Evolutionary conservation across 2,797 vertebrate species (phyloP).

Genomic region (Crocidura indochinensis): DNA sequence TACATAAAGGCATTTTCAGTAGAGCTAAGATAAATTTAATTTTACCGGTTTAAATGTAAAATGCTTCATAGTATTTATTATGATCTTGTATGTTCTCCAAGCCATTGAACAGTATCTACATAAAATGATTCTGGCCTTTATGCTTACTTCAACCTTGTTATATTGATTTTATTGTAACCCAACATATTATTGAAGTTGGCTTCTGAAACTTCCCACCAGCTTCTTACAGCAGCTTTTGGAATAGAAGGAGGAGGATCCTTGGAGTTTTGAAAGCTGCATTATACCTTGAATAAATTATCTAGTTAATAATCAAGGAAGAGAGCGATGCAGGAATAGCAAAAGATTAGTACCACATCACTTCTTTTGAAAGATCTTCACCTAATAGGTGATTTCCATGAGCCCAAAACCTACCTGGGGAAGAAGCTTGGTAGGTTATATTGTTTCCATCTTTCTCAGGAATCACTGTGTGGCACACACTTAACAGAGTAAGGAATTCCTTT

Average conservation of each 20-base stretch:
- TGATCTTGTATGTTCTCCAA: neutral
- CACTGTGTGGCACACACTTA: conserved; percentile 97
- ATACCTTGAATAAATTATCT: no score
- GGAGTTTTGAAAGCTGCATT: neutral
- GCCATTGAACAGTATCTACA: neutral
- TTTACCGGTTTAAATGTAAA: neutral
- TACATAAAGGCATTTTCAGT: neutral
- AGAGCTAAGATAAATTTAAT: neutral
- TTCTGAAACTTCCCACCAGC: neutral
- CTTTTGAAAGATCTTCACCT: neutral
- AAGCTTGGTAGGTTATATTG: conserved; percentile 96
- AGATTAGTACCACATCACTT: accelerated
- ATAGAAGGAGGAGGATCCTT: neutral
- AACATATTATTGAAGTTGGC: neutral
- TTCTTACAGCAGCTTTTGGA: neutral
- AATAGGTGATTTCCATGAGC: accelerated
- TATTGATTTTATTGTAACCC: neutral
- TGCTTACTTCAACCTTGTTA: neutral
- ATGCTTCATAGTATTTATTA: neutral
- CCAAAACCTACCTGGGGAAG: conserved; percentile 93
- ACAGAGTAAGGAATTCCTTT: conserved; percentile 96
- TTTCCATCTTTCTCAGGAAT: conserved; percentile 95
- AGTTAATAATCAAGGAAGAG: neutral
- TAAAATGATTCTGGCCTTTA: no score
- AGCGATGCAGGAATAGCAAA: no score